phyloP scores from a whole-genome alignment of 2,797 vertebrate species.

The Enoplosus armatus region DNA sequence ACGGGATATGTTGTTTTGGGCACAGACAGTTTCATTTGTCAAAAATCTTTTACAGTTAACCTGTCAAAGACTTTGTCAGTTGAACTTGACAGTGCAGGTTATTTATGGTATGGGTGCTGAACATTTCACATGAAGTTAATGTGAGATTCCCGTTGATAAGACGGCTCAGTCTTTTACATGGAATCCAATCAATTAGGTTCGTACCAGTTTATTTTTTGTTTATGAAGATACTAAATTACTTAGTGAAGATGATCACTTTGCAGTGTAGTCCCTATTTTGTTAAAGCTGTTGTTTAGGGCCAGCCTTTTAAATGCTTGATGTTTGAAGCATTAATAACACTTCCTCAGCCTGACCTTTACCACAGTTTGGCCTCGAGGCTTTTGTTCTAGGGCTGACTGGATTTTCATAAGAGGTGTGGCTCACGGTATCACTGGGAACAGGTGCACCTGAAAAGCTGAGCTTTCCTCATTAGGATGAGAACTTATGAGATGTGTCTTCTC shows the following conservation, averaged over 20 bases:
- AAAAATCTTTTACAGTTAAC: neutral
- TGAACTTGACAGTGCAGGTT: neutral
- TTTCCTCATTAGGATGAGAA: neutral
- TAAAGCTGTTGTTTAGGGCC: neutral
- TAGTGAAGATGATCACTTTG: neutral
- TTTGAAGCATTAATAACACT: neutral
- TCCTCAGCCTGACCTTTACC: neutral
- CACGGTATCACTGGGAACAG: neutral
- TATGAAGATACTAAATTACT: neutral
- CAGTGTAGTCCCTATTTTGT: neutral
- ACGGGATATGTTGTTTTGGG: slow-evolving; percentile 39
- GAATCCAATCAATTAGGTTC: neutral
- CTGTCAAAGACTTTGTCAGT: slow-evolving; percentile 1
- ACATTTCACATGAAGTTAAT: slow-evolving; percentile 1
- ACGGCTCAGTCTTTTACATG: neutral
- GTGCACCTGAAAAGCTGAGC: neutral
- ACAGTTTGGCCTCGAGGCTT: neutral
- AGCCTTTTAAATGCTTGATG: neutral
- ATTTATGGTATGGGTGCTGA: slow-evolving; percentile 9
- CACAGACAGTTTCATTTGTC: slow-evolving; percentile 1
- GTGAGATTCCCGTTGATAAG: neutral
- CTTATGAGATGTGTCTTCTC: neutral
- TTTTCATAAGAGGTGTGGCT: slow-evolving; percentile 12
- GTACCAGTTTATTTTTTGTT: neutral
- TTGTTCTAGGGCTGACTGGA: neutral